These are phyloP conservation scores for Oncorhynchus clarkii DNA, from an alignment of 2,113 vertebrate genomes.

Conservation along the genomic window DNA sequence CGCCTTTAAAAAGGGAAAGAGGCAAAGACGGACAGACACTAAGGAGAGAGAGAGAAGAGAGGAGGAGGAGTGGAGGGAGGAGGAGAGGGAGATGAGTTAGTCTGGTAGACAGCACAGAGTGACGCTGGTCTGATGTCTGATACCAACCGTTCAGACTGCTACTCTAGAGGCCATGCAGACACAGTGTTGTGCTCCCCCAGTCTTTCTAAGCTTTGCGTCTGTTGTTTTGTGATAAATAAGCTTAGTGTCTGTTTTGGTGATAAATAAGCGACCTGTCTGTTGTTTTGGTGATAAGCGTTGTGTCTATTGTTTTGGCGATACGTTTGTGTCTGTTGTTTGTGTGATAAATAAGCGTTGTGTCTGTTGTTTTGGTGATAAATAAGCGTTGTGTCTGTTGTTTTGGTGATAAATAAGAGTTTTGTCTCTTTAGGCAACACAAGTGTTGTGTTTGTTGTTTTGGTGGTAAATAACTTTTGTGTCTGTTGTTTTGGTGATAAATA, in stretches of 20 bases:
- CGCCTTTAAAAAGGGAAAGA: conserved; percentile 64
- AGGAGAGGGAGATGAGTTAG: not conserved
- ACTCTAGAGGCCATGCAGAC: not conserved
- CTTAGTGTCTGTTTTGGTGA: too few relatives aligned
- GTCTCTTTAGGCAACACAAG: too few relatives aligned
- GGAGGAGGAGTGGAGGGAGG: not conserved
- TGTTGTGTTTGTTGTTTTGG: too few relatives aligned
- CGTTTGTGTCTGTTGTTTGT: too few relatives aligned
- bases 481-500: too few relatives aligned
- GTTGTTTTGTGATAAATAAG: too few relatives aligned
- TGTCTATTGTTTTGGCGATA: not conserved
- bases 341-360: too few relatives aligned
- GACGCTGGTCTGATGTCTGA: conserved; percentile 48
- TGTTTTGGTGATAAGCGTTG: not conserved
- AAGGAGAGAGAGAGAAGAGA: not conserved
- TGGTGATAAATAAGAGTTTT: too few relatives aligned
- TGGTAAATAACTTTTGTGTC: too few relatives aligned
- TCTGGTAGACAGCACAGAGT: conserved; percentile 55
- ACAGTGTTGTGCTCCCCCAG: not conserved
- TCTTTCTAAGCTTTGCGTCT: too few relatives aligned
- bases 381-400: too few relatives aligned
- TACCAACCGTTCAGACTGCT: conserved; percentile 22
- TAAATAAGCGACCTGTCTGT: not conserved
- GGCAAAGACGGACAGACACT: conserved; percentile 51
- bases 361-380: not conserved